Evolutionary conservation across 2,888 invertebrate genomes (phyloP), one percentile per base, ranked within the genome.

Genomic region (Andrena bicolor): DNA sequence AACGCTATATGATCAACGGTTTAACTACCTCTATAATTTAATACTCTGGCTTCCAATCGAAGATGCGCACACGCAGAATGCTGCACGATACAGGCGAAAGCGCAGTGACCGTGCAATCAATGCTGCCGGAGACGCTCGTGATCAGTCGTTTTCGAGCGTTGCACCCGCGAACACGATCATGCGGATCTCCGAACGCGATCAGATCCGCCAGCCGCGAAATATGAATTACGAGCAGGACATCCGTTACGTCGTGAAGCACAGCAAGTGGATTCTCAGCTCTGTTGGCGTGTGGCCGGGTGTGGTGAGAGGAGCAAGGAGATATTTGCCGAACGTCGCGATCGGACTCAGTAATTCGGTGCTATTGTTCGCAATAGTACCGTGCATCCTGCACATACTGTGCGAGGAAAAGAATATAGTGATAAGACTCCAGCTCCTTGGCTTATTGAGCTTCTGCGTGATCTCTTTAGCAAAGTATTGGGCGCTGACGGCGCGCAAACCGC

Each of bases 251-350:
- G 74, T 90, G 2, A 82, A 82, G 10, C 28, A 84, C 23, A 89
- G 65, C 23, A 86, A 78, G 4, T 89, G 86, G 85, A 81, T 90
- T 1, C 76, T 91, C 0, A 72, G 66, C 7, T 86, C 86, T 0
- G 30, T 91, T 2, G 91, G 91, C 4, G 76, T 88, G n/a, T 90
- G 90, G 90, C 90, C 90, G 4, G 6, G n/a, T 2, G 2, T 80
- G 6, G 1, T 66, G 1, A 6, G 66, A 0, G 75, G 66, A 5
- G 5, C 30, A 0, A 10, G 30, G 0, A 66, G 23, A 20, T 70
- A 48, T 58, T 60, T 65, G 0, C 69, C 80, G 2, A 69, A 65
- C 8, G 35, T 80, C 10, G 48, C 60, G 7, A 64, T 83, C 20
- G 35, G 23, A 6, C 0, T 78, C 8, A 30, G 68, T 10, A 86